phyloP scores from a whole-genome alignment of 2,888 invertebrate species.

The Acanthoscelides obtectus region DNA sequence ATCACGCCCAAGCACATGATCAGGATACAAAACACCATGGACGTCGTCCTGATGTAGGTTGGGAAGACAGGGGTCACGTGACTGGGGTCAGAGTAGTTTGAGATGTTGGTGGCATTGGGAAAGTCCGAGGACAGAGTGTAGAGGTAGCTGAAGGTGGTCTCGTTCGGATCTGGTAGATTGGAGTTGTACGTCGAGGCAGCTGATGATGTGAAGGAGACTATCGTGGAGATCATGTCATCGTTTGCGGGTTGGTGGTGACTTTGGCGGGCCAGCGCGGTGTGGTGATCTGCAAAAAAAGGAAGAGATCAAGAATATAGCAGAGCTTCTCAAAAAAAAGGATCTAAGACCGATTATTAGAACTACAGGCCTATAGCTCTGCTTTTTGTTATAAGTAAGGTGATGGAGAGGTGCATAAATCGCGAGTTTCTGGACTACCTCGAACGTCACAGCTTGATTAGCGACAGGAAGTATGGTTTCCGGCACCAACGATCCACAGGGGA shows the following conservation, averaged over 20 bases:
- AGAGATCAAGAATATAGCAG: neutral
- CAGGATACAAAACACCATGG: conserved; percentile 81
- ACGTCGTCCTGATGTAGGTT: conserved; percentile 80
- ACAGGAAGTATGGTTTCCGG: too few relatives aligned
- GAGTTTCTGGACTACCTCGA: too few relatives aligned
- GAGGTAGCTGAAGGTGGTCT: conserved; percentile 34
- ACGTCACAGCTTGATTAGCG: too few relatives aligned
- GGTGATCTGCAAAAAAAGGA: neutral
- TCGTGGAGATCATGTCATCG: conserved; percentile 45
- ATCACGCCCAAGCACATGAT: conserved; percentile 87
- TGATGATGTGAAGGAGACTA: conserved; percentile 31
- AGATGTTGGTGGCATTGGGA: conserved; percentile 26
- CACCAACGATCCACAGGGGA: too few relatives aligned
- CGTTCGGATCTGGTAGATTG: conserved; percentile 22
- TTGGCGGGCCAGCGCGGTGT: neutral
- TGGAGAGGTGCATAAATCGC: too few relatives aligned
- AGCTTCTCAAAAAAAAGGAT: too few relatives aligned
- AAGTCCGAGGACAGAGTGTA: conserved; percentile 29
- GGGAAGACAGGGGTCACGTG: conserved; percentile 56
- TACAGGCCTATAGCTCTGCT: too few relatives aligned
- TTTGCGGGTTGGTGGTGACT: conserved; percentile 16
- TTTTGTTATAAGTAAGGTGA: too few relatives aligned
- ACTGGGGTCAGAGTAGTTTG: conserved; percentile 12
- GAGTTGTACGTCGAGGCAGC: conserved; percentile 24
- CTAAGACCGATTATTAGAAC: too few relatives aligned